These are phyloP conservation scores for Sebastes umbrosus DNA, from an alignment of 2,797 vertebrate species.

Conservation along the genomic window DNA sequence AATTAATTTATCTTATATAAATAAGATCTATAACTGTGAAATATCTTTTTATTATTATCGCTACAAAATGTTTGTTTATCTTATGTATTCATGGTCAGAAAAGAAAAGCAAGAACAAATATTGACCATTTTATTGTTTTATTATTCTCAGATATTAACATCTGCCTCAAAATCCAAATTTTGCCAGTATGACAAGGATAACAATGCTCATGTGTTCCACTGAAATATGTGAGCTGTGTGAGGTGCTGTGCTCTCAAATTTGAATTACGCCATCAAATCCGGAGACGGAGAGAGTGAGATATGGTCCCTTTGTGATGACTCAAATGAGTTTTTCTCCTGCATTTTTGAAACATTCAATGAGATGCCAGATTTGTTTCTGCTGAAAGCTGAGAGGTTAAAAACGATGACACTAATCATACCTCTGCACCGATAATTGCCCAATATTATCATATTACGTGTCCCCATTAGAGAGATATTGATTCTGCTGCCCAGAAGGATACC, in stretches of 20 bases:
- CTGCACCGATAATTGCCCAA: conserved; percentile 63
- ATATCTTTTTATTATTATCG: not conserved
- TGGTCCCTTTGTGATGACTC: conserved; percentile 17
- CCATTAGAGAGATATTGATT: conserved; percentile 71
- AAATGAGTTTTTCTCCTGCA: conserved; percentile 22
- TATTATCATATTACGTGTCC: conserved; percentile 67
- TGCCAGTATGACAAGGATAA: not conserved
- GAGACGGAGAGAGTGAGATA: conserved; percentile 20
- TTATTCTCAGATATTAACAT: not conserved
- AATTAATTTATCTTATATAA: not conserved
- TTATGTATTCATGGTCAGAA: not conserved
- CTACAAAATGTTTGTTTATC: not conserved
- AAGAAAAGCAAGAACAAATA: not conserved
- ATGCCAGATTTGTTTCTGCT: conserved; percentile 19
- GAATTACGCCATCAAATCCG: conserved; percentile 41
- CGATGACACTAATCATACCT: conserved; percentile 61
- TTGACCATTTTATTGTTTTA: not conserved
- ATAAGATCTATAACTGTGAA: not conserved
- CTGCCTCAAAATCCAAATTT: conserved; percentile 1
- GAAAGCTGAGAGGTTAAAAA: conserved; percentile 64
- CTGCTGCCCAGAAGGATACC: conserved; percentile 40
- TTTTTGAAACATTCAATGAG: conserved; percentile 40
- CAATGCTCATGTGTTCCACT: conserved; percentile 8
- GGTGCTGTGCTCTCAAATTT: conserved; percentile 25
- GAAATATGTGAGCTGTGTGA: conserved; percentile 14